Evolutionary conservation across 2,113 vertebrate genomes (phyloP).

Genomic region (Fulmarus glacialis): DNA sequence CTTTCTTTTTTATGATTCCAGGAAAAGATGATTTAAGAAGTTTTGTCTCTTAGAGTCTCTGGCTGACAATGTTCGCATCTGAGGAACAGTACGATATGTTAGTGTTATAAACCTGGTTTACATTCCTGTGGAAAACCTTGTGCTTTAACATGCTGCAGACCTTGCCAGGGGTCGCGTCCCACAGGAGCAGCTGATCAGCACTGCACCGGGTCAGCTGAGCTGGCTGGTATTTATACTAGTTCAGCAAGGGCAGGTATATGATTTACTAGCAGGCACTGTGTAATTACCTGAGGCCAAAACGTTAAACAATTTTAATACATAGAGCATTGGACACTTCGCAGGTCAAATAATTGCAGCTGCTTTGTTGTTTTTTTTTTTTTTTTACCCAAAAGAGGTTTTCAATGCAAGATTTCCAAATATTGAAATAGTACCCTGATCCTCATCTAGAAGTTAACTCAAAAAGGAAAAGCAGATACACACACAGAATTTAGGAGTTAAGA

Average conservation of each 20-base stretch:
- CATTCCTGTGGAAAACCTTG: background rate
- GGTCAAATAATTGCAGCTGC: background rate
- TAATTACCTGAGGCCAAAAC: background rate
- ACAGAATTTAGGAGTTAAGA: background rate
- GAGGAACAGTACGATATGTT: background rate
- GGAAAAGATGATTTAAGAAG: slow-evolving; percentile 35
- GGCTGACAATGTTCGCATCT: background rate
- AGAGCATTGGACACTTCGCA: background rate
- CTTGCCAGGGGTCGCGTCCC: background rate
- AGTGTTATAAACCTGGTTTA: background rate
- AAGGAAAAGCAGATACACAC: background rate
- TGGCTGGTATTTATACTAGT: background rate
- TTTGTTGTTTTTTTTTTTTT: background rate
- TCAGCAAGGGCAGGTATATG: background rate
- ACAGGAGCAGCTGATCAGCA: background rate
- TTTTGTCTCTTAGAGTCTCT: background rate
- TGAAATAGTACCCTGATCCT: background rate
- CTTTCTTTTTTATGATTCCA: slow-evolving; percentile 15
- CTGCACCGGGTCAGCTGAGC: background rate
- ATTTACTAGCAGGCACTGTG: background rate
- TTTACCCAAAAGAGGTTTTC: background rate
- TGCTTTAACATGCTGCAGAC: background rate
- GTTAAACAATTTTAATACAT: background rate
- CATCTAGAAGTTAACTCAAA: background rate
- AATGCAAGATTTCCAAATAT: background rate